These are phyloP conservation scores for Myiopsitta monachus DNA, from an alignment of 2,113 vertebrate species.

Conservation along the genomic window DNA sequence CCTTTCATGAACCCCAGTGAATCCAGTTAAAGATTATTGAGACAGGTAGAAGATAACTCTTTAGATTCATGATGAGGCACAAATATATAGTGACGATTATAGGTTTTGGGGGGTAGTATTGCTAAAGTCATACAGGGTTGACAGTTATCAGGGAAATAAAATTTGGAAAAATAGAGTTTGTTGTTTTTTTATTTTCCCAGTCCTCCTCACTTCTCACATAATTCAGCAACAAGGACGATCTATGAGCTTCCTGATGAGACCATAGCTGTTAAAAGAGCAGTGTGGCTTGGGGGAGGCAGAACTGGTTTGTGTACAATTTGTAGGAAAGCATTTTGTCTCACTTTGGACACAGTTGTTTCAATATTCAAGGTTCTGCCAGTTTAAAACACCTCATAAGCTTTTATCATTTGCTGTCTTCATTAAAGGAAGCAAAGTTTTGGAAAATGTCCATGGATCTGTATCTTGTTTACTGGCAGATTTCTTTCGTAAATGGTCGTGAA, in stretches of 20 bases:
- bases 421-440: not conserved
- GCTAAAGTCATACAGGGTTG: not conserved
- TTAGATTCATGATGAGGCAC: not conserved
- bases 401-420: not conserved
- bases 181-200: not conserved
- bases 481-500: not conserved
- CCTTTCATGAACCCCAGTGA: not conserved
- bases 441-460: not conserved
- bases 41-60: not conserved
- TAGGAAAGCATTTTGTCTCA: not conserved
- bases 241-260: not conserved
- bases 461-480: not conserved
- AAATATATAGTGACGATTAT: not conserved
- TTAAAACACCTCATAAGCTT: not conserved
- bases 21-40: not conserved
- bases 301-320: accelerated
- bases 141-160: not conserved
- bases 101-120: accelerated
- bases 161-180: not conserved
- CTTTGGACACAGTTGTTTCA: too few species aligned
- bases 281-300: not conserved
- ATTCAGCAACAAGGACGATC: not conserved
- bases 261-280: not conserved
- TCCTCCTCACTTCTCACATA: not conserved
- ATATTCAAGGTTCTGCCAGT: not conserved